Evolutionary conservation across 2,888 invertebrate species (phyloP), one percentile per base, ranked within the genome.

Genomic region (Linnaemya tessellans): DNA sequence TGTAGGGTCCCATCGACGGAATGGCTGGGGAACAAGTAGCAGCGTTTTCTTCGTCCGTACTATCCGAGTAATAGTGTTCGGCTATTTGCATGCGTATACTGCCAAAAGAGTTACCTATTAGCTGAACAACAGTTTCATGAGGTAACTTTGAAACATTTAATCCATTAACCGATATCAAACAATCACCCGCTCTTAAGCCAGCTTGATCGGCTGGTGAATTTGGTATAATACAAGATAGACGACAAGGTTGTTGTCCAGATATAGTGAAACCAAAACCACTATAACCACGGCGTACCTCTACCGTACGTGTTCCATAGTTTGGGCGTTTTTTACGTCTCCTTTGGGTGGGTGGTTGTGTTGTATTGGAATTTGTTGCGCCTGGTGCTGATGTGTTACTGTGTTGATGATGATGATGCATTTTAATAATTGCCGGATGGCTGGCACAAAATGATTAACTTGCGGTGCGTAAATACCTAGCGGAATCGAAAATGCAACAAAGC

Each of bases 191-290:
- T 35, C 97, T 94, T 22, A 99, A 93, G 0, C 98, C 98, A 38
- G 97, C 97, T 84, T 95, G 94, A 90, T 98, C 98, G 0, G 98
- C 98, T 3, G 98, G 98, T 83, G 97, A 97, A 88, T 96, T 96
- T 64, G 95, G 94, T 0, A 98, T 98, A 89, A 99, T 98, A 89
- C 97, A 98, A 71, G 98, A 98, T 80, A 99, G 94, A 86, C 98
- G 97, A 91, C 98, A 99, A 0, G 99, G 98, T 90, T 98, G 96
- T 92, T 99, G 98, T 3, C 98, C 98, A 1, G 98, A 98, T 90
- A 99, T 98, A 25, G 98, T 99, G 91, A 99, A 99, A n/a, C 99
- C 98, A 91, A 98, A 99, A 10, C 98, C 98, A 89, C 96, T 97
- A 84, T 95, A 94, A 3, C 98, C 98, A 86, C 98, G 94, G 10